A percentile compares a stretch with the other conserved stretches of the same genome.
Evolutionary conservation across 2,797 vertebrate species (phyloP).

Genomic region (Schizopygopsis malacanthus): DNA sequence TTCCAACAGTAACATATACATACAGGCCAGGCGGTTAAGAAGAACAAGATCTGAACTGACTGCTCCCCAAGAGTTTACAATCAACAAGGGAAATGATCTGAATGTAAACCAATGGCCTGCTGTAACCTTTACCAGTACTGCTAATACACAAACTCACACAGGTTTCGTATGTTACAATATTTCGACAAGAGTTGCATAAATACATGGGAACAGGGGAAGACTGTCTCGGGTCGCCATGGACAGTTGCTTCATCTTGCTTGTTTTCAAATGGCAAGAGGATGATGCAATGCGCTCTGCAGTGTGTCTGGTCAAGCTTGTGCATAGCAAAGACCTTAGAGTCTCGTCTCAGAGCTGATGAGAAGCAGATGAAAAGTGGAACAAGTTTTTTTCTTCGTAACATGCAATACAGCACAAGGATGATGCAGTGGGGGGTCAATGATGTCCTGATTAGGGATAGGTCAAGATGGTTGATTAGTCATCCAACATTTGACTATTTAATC

Average conservation of each 20-base stretch:
- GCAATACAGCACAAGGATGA: too few species aligned
- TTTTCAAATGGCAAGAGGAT: conserved; percentile 43
- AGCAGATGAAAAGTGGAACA: too few species aligned
- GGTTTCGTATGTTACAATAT: conserved; percentile 32
- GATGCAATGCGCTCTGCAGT: conserved; percentile 33
- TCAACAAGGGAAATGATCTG: conserved; percentile 23
- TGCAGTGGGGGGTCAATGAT: too few species aligned
- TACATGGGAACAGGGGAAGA: conserved; percentile 36
- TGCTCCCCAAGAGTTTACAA: background rate
- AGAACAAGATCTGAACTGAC: conserved; percentile 40
- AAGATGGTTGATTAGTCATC: too few species aligned
- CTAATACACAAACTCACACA: background rate
- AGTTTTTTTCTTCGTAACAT: too few species aligned
- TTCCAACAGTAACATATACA: conserved; percentile 46
- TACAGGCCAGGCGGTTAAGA: conserved; percentile 23
- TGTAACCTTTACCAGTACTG: conserved; percentile 6
- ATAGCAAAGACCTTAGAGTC: conserved; percentile 7
- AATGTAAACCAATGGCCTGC: conserved; percentile 4
- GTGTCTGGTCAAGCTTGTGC: conserved; percentile 47
- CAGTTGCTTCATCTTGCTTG: conserved; percentile 41
- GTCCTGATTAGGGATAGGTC: too few species aligned
- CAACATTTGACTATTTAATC: too few species aligned
- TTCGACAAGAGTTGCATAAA: conserved; percentile 40
- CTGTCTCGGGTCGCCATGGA: background rate
- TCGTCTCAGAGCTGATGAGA: too few species aligned